These are phyloP conservation scores for Leptodactylus fuscus DNA, from an alignment of 2,113 vertebrate species.

Conservation along the genomic window DNA sequence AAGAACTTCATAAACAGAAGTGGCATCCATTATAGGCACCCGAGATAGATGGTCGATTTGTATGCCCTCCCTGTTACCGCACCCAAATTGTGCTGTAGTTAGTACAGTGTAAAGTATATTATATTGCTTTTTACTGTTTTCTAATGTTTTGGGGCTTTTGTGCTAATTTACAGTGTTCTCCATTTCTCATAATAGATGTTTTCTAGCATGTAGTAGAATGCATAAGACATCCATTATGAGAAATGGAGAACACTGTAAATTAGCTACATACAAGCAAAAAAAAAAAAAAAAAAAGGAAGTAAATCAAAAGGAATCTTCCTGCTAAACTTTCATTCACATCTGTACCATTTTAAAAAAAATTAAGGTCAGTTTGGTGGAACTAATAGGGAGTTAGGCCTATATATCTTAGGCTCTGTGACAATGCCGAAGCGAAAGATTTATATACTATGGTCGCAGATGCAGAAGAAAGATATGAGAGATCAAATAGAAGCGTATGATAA, in stretches of 20 bases:
- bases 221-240: not conserved
- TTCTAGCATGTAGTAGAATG: not conserved
- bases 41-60: not conserved
- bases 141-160: not conserved
- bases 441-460: slow-evolving; percentile 87
- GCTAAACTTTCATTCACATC: slow-evolving; percentile 83
- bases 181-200: too few species aligned
- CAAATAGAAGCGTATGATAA: slow-evolving; percentile 91
- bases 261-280: slow-evolving; percentile 81
- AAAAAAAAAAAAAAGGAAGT: slow-evolving; percentile 80
- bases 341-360: slow-evolving; percentile 87
- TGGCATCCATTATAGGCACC: too few species aligned
- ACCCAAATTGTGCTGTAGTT: not conserved
- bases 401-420: slow-evolving; percentile 85
- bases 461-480: slow-evolving; percentile 88
- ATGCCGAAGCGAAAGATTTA: slow-evolving; percentile 88
- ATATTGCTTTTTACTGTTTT: not conserved
- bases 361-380: slow-evolving; percentile 87
- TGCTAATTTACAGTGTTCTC: too few species aligned
- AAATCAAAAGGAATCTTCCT: slow-evolving; percentile 85
- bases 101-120: not conserved
- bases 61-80: not conserved
- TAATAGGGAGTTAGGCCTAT: slow-evolving; percentile 83
- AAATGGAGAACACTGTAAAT: slow-evolving; percentile 74
- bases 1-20: too few species aligned